phyloP scores from a whole-genome alignment of 2,113 vertebrate genomes.

The Sterrhoptilus dennistouni region DNA sequence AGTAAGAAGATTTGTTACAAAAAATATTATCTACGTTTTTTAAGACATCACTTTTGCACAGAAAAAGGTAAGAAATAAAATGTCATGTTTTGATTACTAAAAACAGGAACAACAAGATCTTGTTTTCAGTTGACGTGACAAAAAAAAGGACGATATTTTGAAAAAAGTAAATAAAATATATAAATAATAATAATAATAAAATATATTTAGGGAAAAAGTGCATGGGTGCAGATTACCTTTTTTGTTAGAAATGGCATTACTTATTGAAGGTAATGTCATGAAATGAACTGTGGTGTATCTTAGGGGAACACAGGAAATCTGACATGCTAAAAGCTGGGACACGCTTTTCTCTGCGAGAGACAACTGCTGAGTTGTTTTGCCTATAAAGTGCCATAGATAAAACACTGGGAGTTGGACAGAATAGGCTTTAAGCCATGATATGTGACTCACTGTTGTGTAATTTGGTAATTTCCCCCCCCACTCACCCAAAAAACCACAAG shows the following conservation, averaged over 20 bases:
- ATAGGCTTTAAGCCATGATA: background rate
- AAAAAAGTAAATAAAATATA: background rate
- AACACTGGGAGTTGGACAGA: background rate
- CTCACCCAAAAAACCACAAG: background rate
- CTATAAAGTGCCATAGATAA: background rate
- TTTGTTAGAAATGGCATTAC: background rate
- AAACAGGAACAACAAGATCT: background rate
- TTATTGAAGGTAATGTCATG: background rate
- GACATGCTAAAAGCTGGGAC: background rate
- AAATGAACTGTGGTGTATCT: background rate
- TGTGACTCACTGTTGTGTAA: background rate
- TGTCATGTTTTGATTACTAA: background rate
- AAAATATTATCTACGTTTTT: background rate
- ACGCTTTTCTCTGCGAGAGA: background rate
- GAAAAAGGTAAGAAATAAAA: background rate
- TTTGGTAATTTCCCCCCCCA: background rate
- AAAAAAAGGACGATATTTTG: background rate
- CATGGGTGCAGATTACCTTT: background rate
- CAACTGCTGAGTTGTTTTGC: background rate
- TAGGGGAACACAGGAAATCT: background rate
- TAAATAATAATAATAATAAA: background rate
- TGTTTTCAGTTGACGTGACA: background rate
- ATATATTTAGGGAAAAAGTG: background rate
- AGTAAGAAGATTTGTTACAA: background rate
- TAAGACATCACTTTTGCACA: background rate